Conservation (phyloP, 2,797 vertebrate species). For the Eptatretus atami region DNA sequence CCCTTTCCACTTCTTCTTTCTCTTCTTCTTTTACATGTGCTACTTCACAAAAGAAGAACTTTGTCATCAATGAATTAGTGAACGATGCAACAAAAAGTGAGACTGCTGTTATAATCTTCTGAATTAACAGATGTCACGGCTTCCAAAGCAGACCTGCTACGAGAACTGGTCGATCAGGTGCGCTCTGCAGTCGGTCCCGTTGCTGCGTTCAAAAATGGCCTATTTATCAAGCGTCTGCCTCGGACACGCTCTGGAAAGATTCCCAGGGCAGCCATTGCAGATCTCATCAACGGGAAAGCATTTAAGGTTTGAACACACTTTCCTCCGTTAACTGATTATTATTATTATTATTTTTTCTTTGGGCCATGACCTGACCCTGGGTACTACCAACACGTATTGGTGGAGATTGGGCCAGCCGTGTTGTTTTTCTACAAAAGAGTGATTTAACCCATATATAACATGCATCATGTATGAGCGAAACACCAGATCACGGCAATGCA, state of each 20-base stretch:
- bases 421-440: too few species aligned
- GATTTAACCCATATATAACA: too few species aligned
- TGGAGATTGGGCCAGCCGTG: too few species aligned
- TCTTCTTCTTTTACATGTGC: too few species aligned
- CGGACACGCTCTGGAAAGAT: constrained; percentile 89
- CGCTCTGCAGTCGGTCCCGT: constrained; percentile 49
- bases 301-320: constrained; percentile 25
- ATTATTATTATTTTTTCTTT: too few species aligned
- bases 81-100: neutral
- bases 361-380: too few species aligned
- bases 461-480: too few species aligned
- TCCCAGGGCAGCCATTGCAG: constrained; percentile 39
- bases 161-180: constrained; percentile 36
- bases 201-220: constrained; percentile 41
- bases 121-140: constrained; percentile 19
- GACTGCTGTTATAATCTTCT: too few species aligned
- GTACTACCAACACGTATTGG: too few species aligned
- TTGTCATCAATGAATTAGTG: neutral
- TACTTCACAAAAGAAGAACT: neutral
- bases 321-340: too few species aligned
- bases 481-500: too few species aligned
- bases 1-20: neutral
- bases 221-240: constrained; percentile 41
- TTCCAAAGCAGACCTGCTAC: constrained; percentile 16
- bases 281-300: constrained; percentile 43